phyloP scores from a whole-genome alignment of 2,113 vertebrate species.

The Eubucco bourcierii region DNA sequence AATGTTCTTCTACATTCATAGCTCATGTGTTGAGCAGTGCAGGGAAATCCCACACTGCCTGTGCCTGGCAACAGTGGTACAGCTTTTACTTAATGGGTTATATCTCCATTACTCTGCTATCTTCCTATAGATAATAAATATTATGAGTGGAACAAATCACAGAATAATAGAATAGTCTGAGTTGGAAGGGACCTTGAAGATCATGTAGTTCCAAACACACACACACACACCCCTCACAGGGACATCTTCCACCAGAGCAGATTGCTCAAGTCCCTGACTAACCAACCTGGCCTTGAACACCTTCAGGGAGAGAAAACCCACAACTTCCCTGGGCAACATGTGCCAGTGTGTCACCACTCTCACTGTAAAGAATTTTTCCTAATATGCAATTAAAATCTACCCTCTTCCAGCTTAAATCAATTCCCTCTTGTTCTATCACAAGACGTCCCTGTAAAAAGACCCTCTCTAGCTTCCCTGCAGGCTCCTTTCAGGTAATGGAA shows the following conservation, averaged over 20 bases:
- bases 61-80: neutral
- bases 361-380: too few species aligned
- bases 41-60: neutral
- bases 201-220: too few species aligned
- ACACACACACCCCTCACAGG: too few species aligned
- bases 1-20: neutral
- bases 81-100: neutral
- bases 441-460: too few species aligned
- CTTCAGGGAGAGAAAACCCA: too few species aligned
- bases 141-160: neutral
- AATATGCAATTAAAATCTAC: too few species aligned
- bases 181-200: neutral
- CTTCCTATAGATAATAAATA: neutral
- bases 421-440: too few species aligned
- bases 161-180: neutral
- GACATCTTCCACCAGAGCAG: neutral
- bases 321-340: too few species aligned
- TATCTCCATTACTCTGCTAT: neutral
- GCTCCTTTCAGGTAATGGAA: too few species aligned
- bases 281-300: neutral
- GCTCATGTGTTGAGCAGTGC: neutral
- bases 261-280: neutral
- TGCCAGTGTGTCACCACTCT: too few species aligned
- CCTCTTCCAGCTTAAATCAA: too few species aligned
- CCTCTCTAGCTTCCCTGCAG: too few species aligned